Percentiles rank a stretch among this genome's conserved stretches.
These are phyloP conservation scores for Anabacerthia variegaticeps DNA, from an alignment of 2,797 vertebrate species.

Conservation along the genomic window DNA sequence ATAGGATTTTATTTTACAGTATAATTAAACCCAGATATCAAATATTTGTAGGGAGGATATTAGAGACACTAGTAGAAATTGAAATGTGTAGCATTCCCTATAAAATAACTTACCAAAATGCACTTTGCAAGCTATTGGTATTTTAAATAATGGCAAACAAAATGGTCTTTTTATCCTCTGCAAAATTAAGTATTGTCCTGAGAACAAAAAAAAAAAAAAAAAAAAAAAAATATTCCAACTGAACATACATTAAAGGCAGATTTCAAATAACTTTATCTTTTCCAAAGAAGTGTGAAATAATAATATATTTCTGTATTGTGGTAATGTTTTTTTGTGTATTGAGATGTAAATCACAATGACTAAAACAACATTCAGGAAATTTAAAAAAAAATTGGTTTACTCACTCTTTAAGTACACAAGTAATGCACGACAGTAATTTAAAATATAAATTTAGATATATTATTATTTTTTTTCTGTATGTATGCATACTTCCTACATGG, in stretches of 20 bases:
- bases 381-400: neutral
- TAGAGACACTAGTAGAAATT: constrained; percentile 26
- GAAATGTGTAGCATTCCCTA: neutral
- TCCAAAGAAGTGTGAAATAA: neutral
- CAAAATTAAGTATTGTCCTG: neutral
- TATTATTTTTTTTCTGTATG: neutral
- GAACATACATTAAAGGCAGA: neutral
- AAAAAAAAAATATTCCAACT: neutral
- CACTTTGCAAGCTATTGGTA: neutral
- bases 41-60: constrained; percentile 35
- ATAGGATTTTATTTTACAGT: constrained; percentile 9
- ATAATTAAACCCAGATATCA: constrained; percentile 44
- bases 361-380: neutral
- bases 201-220: neutral
- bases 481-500: neutral
- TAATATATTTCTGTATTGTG: neutral
- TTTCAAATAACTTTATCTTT: neutral
- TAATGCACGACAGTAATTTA: neutral
- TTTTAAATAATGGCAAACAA: neutral
- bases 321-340: neutral
- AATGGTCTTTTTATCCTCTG: neutral
- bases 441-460: neutral
- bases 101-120: neutral
- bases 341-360: neutral
- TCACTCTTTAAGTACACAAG: neutral